phyloP scores from a whole-genome alignment of 2,797 vertebrate genomes.

The Heterohyrax brucei region DNA sequence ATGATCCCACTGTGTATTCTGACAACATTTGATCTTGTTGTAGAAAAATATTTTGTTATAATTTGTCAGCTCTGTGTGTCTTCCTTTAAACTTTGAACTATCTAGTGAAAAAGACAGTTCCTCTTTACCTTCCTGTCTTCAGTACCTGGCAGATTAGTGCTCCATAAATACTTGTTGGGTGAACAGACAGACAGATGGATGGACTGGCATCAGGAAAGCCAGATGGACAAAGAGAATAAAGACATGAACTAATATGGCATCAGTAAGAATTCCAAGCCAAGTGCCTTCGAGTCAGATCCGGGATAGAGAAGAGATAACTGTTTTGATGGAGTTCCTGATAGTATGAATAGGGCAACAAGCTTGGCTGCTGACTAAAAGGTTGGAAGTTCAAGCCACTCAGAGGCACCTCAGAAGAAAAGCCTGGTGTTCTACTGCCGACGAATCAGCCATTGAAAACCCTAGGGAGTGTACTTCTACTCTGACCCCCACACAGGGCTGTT shows the following conservation, averaged over 20 bases:
- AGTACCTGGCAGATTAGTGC: not conserved
- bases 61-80: not conserved
- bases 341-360: too few relatives aligned
- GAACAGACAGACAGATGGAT: not conserved
- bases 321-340: not conserved
- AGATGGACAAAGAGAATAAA: conserved; percentile 5
- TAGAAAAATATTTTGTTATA: not conserved
- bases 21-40: not conserved
- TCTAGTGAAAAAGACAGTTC: not conserved
- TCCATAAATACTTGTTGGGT: not conserved
- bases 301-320: not conserved
- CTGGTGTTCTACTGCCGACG: too few relatives aligned
- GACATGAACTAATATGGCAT: not conserved
- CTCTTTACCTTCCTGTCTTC: not conserved
- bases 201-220: not conserved
- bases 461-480: not conserved
- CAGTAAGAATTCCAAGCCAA: not conserved
- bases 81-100: not conserved
- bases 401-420: not conserved
- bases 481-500: not conserved
- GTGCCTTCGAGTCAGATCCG: too few relatives aligned
- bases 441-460: not conserved
- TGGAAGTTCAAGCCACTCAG: not conserved
- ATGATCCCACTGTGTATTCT: not conserved
- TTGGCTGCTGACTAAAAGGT: not conserved